Conservation (phyloP, 2,888 invertebrate genomes). For the Conus canariensis region DNA sequence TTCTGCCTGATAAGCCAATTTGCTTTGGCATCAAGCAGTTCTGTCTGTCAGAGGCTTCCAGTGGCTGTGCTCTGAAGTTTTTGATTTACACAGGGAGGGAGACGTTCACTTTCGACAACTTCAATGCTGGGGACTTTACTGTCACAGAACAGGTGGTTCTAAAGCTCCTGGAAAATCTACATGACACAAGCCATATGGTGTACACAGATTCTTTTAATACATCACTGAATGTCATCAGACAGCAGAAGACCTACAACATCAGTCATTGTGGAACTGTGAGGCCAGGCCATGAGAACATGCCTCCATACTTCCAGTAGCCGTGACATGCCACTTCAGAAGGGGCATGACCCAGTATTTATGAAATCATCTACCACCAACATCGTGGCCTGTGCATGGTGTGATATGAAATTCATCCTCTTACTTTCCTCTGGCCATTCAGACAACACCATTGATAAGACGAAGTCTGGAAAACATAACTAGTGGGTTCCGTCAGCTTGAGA, state of each 20-base stretch:
- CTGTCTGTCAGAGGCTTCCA: slow-evolving; percentile 17
- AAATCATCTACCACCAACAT: slow-evolving; percentile 36
- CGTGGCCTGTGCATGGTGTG: slow-evolving; percentile 54
- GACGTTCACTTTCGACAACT: not conserved
- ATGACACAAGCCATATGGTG: slow-evolving; percentile 31
- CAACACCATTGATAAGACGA: slow-evolving; percentile 29
- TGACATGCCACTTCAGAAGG: slow-evolving; percentile 41
- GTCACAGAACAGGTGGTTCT: slow-evolving; percentile 20
- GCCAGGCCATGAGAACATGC: slow-evolving; percentile 47
- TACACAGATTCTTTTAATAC: slow-evolving; percentile 33
- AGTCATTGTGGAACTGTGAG: slow-evolving; percentile 47
- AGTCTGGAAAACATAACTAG: slow-evolving; percentile 15
- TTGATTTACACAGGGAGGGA: slow-evolving; percentile 28
- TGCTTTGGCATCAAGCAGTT: slow-evolving; percentile 34
- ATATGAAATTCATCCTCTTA: slow-evolving; percentile 50
- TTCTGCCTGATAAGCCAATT: slow-evolving; percentile 31
- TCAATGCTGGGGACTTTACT: not conserved
- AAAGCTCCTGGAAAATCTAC: not conserved
- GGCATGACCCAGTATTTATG: slow-evolving; percentile 55
- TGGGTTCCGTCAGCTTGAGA: slow-evolving; percentile 36
- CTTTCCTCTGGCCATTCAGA: slow-evolving; percentile 37
- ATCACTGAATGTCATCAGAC: not conserved
- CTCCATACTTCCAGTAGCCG: slow-evolving; percentile 40
- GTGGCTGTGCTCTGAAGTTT: slow-evolving; percentile 3
- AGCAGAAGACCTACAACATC: not conserved